Percentiles rank a stretch among this genome's conserved stretches.
Conservation (phyloP, 2,888 invertebrate genomes). For the Tetropium fuscum region DNA sequence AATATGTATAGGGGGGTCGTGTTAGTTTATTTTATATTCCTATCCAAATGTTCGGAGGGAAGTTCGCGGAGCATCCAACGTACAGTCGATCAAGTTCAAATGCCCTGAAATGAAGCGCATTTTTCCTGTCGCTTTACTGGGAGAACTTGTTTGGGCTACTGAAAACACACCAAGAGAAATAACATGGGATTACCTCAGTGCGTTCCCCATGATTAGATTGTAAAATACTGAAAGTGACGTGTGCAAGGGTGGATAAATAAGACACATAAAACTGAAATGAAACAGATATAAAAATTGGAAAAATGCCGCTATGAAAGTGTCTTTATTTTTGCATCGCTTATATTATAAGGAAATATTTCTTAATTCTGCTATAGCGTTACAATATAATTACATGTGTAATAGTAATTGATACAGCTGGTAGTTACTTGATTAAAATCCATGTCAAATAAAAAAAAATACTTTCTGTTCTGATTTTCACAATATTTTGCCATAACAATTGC, state of each 20-base stretch:
- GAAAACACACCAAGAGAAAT: constrained; percentile 66
- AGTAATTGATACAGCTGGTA: too few relatives aligned
- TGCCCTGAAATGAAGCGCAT: constrained; percentile 5
- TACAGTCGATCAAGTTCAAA: constrained; percentile 46
- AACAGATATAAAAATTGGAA: constrained; percentile 67
- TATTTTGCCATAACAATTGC: too few relatives aligned
- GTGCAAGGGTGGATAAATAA: constrained; percentile 68
- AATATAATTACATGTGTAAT: too few relatives aligned
- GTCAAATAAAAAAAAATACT: too few relatives aligned
- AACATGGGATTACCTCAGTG: constrained; percentile 68
- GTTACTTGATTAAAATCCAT: too few relatives aligned
- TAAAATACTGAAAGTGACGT: constrained; percentile 69
- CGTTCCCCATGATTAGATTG: constrained; percentile 70
- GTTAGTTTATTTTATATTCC: constrained; percentile 67
- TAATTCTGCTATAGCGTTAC: too few relatives aligned
- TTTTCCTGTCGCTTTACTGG: constrained; percentile 15
- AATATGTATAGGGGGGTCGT: constrained; percentile 60
- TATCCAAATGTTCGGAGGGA: constrained; percentile 64
- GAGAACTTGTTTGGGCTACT: constrained; percentile 49
- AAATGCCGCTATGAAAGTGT: constrained; percentile 63
- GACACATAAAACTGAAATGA: constrained; percentile 68
- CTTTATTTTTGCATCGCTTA: constrained; percentile 45
- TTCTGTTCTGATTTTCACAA: too few relatives aligned
- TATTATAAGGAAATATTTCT: constrained; percentile 19
- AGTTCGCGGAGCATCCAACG: constrained; percentile 55